Base-by-base conservation (phyloP, 2,888 invertebrate species). In the Cheilosia pagana region DNA sequence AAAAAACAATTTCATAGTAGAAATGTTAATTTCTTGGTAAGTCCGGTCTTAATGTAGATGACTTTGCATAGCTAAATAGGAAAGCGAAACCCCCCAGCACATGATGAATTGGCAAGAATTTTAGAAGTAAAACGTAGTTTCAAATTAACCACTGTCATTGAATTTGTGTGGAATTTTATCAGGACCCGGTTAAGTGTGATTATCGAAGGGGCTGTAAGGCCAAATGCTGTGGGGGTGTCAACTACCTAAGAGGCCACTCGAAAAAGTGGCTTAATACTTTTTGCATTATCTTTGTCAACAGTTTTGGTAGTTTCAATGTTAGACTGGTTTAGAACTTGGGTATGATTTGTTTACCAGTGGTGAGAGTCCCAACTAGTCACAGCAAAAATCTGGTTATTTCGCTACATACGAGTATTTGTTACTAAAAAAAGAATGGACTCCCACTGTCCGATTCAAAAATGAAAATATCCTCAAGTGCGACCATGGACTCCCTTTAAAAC, bases 81-180 rank as follows among this genome's bases (percentile, higher is more conserved):
- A 41, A 43, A 41, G 5, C 14, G 14, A 41, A 41, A 41, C 6
- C n/a, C 41, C n/a, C n/a, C 41, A n/a, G n/a, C 14, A 0, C n/a
- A 43, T 43, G 12, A 45, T 25, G 16, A 19, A 5, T 19, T 31
- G 43, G 16, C n/a, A 43, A 7, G n/a, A 16, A 43, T 21, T 10
- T 14, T 1, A 28, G 39, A 57, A 57, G 19, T 28, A n/a, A 31
- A 65, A 52, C 55, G 68, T 45, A 55, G 28, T 57, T 28, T 28
- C 28, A 7, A 43, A 55, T 3, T 28, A 16, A 14, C 41, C 16
- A 6, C 12, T 68, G 43, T 43, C 53, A 28, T 43, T 68, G 53
- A 53, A 41, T 35, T 52, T 65, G 14, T 57, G 12, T 21, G 55
- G 45, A 68, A 68, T 68, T 68, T 68, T 68, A 68, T 68, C 57